Conservation (phyloP, 2,797 vertebrate genomes). For the Sylvia borin region DNA sequence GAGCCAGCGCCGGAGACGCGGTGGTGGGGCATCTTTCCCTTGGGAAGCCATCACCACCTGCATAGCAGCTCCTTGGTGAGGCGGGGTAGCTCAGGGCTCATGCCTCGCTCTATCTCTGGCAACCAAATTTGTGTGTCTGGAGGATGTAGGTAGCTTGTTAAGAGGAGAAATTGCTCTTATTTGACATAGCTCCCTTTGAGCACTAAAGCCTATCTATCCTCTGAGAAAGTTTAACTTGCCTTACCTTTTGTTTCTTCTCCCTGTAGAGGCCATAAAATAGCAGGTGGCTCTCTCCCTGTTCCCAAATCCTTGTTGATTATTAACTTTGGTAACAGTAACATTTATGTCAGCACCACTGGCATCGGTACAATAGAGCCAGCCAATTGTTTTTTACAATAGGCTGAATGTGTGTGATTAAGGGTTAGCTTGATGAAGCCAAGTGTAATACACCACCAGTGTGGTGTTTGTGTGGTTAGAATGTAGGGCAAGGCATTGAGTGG, state of each 20-base stretch:
- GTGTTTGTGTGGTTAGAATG: not conserved
- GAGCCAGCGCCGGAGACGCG: rapidly evolving
- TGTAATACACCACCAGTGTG: not conserved
- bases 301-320: not conserved
- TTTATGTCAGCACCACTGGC: not conserved
- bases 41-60: not conserved
- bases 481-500: not conserved
- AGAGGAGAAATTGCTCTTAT: not conserved
- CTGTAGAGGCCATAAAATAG: not conserved
- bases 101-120: not conserved
- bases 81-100: not conserved
- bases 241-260: not conserved
- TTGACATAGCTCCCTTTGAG: not conserved
- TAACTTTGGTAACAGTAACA: not conserved
- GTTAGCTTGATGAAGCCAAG: not conserved
- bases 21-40: not conserved
- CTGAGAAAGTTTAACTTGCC: not conserved
- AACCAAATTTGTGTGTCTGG: not conserved
- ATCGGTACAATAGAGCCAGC: not conserved
- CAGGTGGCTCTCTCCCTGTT: not conserved
- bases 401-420: not conserved
- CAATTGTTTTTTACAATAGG: not conserved
- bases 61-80: not conserved
- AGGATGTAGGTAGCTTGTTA: not conserved
- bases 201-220: not conserved